phyloP scores from a whole-genome alignment of 2,113 vertebrate species.

The Plestiodon gilberti region DNA sequence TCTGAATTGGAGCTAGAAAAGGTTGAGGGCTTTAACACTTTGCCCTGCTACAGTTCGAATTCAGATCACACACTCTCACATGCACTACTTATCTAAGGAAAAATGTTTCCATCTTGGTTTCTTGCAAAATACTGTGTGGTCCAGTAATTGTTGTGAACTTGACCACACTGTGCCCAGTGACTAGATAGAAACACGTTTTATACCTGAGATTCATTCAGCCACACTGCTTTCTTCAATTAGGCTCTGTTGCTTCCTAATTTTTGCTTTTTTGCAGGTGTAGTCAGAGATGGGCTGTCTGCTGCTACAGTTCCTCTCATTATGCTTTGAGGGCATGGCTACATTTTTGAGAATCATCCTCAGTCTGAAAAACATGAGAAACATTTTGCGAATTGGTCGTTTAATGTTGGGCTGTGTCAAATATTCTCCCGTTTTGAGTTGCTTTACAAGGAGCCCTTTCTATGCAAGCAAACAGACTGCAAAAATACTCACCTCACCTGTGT shows the following conservation, averaged over 20 bases:
- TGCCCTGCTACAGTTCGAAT: no score
- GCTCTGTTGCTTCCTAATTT: no score
- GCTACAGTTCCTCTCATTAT: background rate
- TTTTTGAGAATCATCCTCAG: background rate
- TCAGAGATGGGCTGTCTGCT: background rate
- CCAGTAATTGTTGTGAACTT: background rate
- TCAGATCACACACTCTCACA: no score
- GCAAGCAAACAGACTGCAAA: background rate
- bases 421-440: background rate
- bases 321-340: no score
- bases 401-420: background rate
- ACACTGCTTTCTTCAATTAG: slow-evolving; percentile 1
- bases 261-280: background rate
- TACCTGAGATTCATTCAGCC: background rate
- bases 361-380: background rate
- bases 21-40: no score
- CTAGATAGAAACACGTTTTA: background rate
- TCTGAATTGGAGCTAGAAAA: no score
- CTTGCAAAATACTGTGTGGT: background rate
- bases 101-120: background rate
- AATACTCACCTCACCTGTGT: background rate
- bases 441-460: background rate
- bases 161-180: background rate
- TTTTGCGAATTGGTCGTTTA: background rate
- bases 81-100: no score